Evolutionary conservation across 2,797 vertebrate species (phyloP), one percentile per base, ranked within the genome.

Genomic region (Siniperca scherzeri): DNA sequence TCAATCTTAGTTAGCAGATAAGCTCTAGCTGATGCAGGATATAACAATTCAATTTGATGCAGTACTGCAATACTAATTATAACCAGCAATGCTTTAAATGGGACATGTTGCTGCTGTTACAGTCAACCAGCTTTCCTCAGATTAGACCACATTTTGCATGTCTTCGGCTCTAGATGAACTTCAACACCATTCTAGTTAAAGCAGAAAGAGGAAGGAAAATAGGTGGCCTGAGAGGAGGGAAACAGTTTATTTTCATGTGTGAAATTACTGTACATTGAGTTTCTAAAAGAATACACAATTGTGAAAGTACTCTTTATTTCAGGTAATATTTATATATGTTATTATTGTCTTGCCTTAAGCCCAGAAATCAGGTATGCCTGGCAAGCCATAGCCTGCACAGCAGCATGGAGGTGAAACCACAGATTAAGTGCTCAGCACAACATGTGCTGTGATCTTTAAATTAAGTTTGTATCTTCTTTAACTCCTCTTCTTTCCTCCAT

Each of bases 21-120:
- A 42, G 1, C 46, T 77, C 2, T 33, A 67, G 22, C 30, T 50
- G 21, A 14, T 7, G 38, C 82, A 87, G 86, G 79, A 93, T 91
- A 79, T 55, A 44, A 52, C 30, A 7, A 6, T 38, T 86, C 11
- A 77, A 9, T 42, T 17, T 74, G 59, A 82, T 4, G 70, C 30
- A 59, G 50, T 2, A 12, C 25, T 65, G 30, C 0, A 17, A 16
- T 0, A 55, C 22, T n/a, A 33, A 7, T 12, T 44, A 33, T 10
- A 33, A 68, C 5, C 3, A 59, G 17, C 16, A 1, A 57, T 9
- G n/a, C 30, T 16, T 36, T 82, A 12, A 75, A 53, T 1, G 4
- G 48, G 80, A 90, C 14, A 1, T 13, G 44, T 5, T 56, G 36
- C 83, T 44, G 71, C 78, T 82, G 75, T 46, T 22, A 46, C 1